These are phyloP conservation scores for Heliconius sara DNA, from an alignment of 2,888 invertebrate genomes.

Conservation along the genomic window DNA sequence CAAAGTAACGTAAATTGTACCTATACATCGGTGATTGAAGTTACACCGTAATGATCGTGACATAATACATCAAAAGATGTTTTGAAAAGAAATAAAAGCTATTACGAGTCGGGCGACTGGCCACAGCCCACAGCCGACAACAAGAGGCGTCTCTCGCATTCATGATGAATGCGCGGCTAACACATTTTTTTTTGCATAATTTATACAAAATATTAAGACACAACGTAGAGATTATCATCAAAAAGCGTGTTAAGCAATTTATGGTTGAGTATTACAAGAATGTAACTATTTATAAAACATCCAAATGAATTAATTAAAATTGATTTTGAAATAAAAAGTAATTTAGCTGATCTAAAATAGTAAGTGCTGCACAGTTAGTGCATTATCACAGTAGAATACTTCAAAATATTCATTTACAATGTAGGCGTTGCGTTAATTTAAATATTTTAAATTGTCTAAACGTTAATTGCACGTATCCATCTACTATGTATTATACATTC, in stretches of 20 bases:
- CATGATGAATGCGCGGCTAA: not conserved
- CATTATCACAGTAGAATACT: not conserved
- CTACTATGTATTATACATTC: not conserved
- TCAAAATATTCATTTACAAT: not conserved
- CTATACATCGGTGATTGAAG: slow-evolving; percentile 45
- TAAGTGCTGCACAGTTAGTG: not conserved
- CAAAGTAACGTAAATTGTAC: slow-evolving; percentile 43
- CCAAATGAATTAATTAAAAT: not conserved
- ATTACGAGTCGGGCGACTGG: not conserved
- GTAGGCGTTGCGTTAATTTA: not conserved
- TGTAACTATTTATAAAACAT: not conserved
- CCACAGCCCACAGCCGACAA: slow-evolving; percentile 6
- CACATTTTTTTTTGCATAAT: slow-evolving; percentile 17
- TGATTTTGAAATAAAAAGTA: not conserved
- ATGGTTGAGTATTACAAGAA: not conserved
- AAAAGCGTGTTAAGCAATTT: not conserved
- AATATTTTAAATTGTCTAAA: slow-evolving; percentile 9
- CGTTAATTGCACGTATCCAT: not conserved
- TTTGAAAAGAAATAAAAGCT: not conserved
- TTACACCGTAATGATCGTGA: slow-evolving; percentile 37
- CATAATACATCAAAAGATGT: slow-evolving; percentile 28
- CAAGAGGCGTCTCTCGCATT: slow-evolving; percentile 5
- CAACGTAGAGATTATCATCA: slow-evolving; percentile 10
- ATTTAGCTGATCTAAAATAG: not conserved
- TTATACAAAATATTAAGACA: slow-evolving; percentile 14